phyloP scores from a whole-genome alignment of 2,888 invertebrate species.

The Odontomyia ornata region DNA sequence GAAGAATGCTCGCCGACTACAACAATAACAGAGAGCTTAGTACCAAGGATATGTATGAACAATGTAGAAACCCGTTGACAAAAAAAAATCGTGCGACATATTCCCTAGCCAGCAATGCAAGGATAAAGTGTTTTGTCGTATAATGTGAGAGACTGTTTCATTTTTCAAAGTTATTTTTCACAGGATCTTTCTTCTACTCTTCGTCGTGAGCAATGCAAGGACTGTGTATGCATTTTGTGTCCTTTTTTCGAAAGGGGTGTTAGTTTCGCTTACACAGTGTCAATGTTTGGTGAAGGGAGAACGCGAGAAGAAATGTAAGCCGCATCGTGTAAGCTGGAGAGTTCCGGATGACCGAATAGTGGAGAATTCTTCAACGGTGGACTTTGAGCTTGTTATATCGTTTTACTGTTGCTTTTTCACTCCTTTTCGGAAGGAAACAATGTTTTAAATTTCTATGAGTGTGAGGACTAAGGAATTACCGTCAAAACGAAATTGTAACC shows the following conservation, averaged over 20 bases:
- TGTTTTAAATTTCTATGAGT: neutral
- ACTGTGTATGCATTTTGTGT: slow-evolving; percentile 45
- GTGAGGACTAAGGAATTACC: neutral
- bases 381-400: neutral
- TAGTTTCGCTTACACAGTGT: neutral
- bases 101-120: neutral
- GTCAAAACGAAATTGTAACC: neutral
- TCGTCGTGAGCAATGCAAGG: slow-evolving; percentile 9
- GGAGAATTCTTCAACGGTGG: neutral
- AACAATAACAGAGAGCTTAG: neutral
- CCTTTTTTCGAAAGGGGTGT: neutral
- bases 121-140: slow-evolving; percentile 31
- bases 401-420: neutral
- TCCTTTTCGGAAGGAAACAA: neutral
- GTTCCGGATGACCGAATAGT: neutral
- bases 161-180: slow-evolving; percentile 17
- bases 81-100: slow-evolving; percentile 6
- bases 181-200: slow-evolving; percentile 12
- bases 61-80: neutral
- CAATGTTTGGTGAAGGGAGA: neutral
- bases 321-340: slow-evolving; percentile 4
- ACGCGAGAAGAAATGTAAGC: slow-evolving; percentile 8
- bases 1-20: slow-evolving; percentile 24
- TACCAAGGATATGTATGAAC: neutral
- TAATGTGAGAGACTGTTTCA: neutral